Evolutionary conservation across 1,140 invertebrate genomes (phyloP), one percentile per base, ranked within the genome.

Genomic region (Drosophila takahashii): DNA sequence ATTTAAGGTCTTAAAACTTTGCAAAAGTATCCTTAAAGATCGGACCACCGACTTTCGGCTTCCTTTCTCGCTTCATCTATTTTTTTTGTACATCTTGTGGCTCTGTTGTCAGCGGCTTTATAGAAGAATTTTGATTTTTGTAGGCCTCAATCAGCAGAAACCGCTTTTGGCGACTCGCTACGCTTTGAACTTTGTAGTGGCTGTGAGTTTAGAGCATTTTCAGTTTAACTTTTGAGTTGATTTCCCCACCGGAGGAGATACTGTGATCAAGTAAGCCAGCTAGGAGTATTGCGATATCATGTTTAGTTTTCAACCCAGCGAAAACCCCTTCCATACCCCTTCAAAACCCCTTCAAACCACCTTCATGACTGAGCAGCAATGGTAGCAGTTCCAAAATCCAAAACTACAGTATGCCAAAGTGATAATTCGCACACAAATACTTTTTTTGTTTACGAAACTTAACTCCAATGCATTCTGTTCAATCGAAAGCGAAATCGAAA

Each of bases 341-440:
- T 6, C 16, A 50, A 22, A 22, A 32, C 75, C 76, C 65, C 36
- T 45, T n/a, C 57, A 62, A 52, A 48, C 54, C 76, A 64, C 65
- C 73, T 79, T 90, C 84, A 89, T 89, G 84, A 89, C 84, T 89
- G 84, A 89, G 84, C 84, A 89, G 84, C 84, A 89, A 72, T 89
- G 84, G 84, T 89, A 89, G 84, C 84, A 84, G 84, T 89, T 89
- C 84, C 84, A 89, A 90, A 89, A 89, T 84, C 75, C 71, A 69
- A 57, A 84, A 84, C 36, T 36, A 73, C 37, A 42, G 64, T 67
- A 58, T 65, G 65, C 58, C 64, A 54, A 53, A 74, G 60, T 52
- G 70, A 56, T 77, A 77, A 71, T 54, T 77, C 73, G 72, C 73
- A 77, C 65, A 76, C 61, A 53, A 56, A 44, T 47, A 22, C 22